Percentiles rank a stretch among this genome's conserved stretches.
Evolutionary conservation across 1,140 invertebrate species (phyloP).

Genomic region (Diorhabda elongata): DNA sequence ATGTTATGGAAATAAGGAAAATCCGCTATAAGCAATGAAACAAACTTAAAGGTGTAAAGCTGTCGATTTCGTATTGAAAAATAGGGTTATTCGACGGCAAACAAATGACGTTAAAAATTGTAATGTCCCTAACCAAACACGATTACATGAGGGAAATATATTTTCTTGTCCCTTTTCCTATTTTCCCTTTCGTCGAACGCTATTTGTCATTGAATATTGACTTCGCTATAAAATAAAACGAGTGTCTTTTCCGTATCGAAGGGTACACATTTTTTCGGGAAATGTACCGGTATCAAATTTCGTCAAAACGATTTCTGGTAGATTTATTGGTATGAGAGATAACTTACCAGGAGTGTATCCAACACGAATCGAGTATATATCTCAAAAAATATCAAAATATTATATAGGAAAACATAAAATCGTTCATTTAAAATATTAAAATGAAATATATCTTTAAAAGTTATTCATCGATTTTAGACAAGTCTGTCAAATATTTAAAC

Average conservation of each 20-base stretch:
- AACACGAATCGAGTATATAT: neutral
- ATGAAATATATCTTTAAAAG: no score
- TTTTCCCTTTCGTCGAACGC: neutral
- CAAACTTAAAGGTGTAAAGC: constrained; percentile 14
- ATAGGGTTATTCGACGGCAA: constrained; percentile 25
- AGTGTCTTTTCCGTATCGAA: constrained; percentile 5
- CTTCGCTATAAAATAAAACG: constrained; percentile 16
- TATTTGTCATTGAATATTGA: constrained; percentile 15
- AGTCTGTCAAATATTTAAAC: no score
- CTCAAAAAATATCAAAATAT: neutral
- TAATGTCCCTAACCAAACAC: constrained; percentile 26
- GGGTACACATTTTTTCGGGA: neutral
- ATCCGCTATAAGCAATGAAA: neutral
- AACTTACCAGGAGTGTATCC: neutral
- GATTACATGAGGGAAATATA: constrained; percentile 29
- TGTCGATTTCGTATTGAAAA: constrained; percentile 27
- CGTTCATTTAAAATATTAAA: neutral
- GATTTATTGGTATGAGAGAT: no score
- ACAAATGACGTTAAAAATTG: constrained; percentile 24
- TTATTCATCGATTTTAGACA: no score
- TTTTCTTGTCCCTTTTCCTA: constrained; percentile 13
- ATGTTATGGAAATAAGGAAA: neutral
- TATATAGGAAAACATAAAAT: neutral
- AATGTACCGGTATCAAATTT: constrained; percentile 1
- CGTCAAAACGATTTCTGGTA: neutral